Evolutionary conservation across 2,113 vertebrate species (phyloP).

Genomic region (Brachypteracias leptosomus): DNA sequence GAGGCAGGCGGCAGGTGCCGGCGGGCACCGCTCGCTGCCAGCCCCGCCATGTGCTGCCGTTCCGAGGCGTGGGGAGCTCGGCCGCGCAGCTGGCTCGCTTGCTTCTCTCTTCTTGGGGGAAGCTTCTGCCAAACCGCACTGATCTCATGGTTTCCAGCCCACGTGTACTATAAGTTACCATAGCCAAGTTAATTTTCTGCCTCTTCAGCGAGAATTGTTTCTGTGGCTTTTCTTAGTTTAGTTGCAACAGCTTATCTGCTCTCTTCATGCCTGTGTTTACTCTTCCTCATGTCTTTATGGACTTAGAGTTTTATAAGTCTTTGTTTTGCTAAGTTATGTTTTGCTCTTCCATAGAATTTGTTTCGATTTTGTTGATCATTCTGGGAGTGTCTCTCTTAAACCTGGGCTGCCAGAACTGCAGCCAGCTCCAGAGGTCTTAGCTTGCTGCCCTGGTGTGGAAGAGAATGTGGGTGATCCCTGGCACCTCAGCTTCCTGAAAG

Average conservation of each 20-base stretch:
- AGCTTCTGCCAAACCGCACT: neutral
- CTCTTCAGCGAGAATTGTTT: neutral
- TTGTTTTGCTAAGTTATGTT: neutral
- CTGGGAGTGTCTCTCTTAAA: neutral
- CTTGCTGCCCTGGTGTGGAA: fast-evolving
- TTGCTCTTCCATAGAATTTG: neutral
- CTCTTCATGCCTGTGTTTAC: fast-evolving
- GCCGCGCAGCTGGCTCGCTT: neutral
- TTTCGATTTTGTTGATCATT: neutral
- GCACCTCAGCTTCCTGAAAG: neutral
- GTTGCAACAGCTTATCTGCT: neutral
- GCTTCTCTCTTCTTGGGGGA: neutral
- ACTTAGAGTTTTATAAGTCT: no score
- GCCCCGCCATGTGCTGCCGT: neutral
- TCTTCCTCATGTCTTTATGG: neutral
- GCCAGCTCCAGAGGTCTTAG: neutral
- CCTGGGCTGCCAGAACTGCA: neutral
- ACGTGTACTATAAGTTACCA: neutral
- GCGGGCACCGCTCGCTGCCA: neutral
- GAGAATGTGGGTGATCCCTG: neutral
- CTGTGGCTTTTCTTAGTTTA: neutral
- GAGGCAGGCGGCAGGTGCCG: neutral
- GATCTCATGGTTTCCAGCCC: neutral
- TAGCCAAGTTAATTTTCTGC: neutral
- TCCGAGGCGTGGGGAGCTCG: fast-evolving